Base-by-base conservation (phyloP, 1,140 invertebrate species). In the Euschistus heros region DNA sequence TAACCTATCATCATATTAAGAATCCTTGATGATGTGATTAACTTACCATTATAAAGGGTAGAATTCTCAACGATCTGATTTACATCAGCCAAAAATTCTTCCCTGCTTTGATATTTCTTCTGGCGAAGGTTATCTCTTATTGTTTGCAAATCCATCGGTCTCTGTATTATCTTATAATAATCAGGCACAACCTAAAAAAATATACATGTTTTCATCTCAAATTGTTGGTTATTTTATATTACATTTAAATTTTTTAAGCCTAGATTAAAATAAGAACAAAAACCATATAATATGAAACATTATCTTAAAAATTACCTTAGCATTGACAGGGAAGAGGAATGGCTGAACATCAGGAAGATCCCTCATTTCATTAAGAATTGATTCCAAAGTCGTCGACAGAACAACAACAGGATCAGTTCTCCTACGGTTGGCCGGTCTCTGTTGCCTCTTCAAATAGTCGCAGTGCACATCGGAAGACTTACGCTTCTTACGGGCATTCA, bases 21-120 rank as follows among this genome's bases (percentile, higher is more conserved):
- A n/a, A n/a, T n/a, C n/a, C n/a, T n/a, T n/a, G n/a, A n/a, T n/a
- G n/a, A n/a, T n/a, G n/a, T n/a, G n/a, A n/a, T 37, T 33, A 24
- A 61, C 68, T 72, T 73, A 77, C 94, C 95, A 79, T 98, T 98
- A 73, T 97, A 98, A 0, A 92, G 72, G 6, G 82, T 85, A 14
- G 93, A 96, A 77, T 99, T 99, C 73, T 97, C 91, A 0, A 96
- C 87, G 68, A 99, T 97, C 74, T 94, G 91, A 76, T 94, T 92
- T 2, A 98, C 87, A 76, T 99, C 97, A 0, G 86, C 85, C 0
- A 98, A 77, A 76, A 99, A 98, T 68, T 96, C 91, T 75, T 96
- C 93, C 22, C 96, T 78, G 68, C 86, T 93, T 68, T 92, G 89
- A 76, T 99, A 99, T 72, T 91, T 91, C 70, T 94, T 94, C 71